phyloP scores from a whole-genome alignment of 2,888 invertebrate species.

The Thymelicus acteon region DNA sequence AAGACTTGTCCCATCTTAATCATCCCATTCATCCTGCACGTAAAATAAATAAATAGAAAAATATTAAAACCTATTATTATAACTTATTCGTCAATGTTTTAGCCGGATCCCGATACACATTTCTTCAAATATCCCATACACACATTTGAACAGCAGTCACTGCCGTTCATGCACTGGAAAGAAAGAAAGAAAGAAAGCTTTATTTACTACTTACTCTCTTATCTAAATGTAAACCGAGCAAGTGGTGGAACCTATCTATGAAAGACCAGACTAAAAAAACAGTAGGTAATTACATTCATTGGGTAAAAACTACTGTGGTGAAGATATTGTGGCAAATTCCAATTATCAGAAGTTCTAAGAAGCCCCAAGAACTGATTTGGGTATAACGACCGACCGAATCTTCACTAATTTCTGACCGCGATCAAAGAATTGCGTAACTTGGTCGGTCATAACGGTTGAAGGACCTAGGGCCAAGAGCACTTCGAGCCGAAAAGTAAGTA shows the following conservation, averaged over 20 bases:
- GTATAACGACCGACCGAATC: too few species aligned
- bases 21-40: slow-evolving; percentile 90
- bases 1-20: slow-evolving; percentile 88
- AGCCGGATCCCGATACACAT: slow-evolving; percentile 51
- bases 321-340: too few species aligned
- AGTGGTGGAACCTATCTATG: too few species aligned
- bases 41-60: slow-evolving; percentile 67
- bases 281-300: too few species aligned
- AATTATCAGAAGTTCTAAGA: too few species aligned
- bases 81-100: slow-evolving; percentile 27
- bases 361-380: too few species aligned
- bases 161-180: slow-evolving; percentile 45
- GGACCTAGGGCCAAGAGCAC: too few species aligned
- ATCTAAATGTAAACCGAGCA: neutral
- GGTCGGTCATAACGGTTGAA: too few species aligned
- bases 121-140: slow-evolving; percentile 48
- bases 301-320: too few species aligned
- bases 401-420: neutral
- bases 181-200: slow-evolving; percentile 19
- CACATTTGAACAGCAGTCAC: slow-evolving; percentile 47
- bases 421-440: too few species aligned
- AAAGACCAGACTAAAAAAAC: too few species aligned
- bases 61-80: slow-evolving; percentile 7
- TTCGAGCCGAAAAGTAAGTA: slow-evolving; percentile 34
- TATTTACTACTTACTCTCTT: neutral